phyloP scores from a whole-genome alignment of 2,888 invertebrate species.

The Cryptosula pallasiana region DNA sequence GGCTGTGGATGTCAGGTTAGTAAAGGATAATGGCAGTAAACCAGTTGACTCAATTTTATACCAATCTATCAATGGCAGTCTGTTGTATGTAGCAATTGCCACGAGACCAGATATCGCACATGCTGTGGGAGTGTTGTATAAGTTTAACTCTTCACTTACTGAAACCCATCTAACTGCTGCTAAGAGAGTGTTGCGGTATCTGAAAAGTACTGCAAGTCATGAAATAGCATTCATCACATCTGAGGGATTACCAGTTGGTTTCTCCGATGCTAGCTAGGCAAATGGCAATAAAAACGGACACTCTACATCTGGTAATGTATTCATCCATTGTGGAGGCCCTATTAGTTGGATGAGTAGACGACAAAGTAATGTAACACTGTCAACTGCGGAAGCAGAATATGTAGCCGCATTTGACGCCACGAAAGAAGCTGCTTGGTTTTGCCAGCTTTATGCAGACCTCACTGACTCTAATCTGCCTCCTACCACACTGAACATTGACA shows the following conservation, averaged over 20 bases:
- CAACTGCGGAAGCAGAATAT: no score
- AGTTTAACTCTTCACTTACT: slow-evolving; percentile 28
- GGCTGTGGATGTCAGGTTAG: slow-evolving; percentile 24
- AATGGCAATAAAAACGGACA: slow-evolving; percentile 34
- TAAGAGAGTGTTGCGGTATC: slow-evolving; percentile 29
- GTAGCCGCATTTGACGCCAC: slow-evolving; percentile 30
- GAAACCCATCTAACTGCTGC: slow-evolving; percentile 30
- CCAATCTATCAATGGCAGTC: slow-evolving; percentile 27
- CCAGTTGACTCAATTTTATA: slow-evolving; percentile 25
- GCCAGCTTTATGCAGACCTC: slow-evolving; percentile 28
- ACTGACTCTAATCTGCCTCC: background rate
- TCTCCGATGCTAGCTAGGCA: slow-evolving; percentile 42
- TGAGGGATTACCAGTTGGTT: slow-evolving; percentile 29
- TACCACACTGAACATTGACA: slow-evolving; percentile 30
- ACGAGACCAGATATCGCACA: slow-evolving; percentile 31
- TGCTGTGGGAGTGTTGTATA: slow-evolving; percentile 28
- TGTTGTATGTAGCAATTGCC: slow-evolving; percentile 29
- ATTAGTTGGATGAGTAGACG: slow-evolving; percentile 42
- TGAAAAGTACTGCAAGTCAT: slow-evolving; percentile 27
- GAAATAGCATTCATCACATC: slow-evolving; percentile 18
- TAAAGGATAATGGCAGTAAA: slow-evolving; percentile 1
- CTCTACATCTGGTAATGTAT: slow-evolving; percentile 40
- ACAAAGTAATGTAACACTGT: no score
- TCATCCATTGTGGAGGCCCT: slow-evolving; percentile 34
- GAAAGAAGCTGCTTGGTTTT: slow-evolving; percentile 30